phyloP scores from a whole-genome alignment of 2,888 invertebrate species.

The Brachylomia viminalis region DNA sequence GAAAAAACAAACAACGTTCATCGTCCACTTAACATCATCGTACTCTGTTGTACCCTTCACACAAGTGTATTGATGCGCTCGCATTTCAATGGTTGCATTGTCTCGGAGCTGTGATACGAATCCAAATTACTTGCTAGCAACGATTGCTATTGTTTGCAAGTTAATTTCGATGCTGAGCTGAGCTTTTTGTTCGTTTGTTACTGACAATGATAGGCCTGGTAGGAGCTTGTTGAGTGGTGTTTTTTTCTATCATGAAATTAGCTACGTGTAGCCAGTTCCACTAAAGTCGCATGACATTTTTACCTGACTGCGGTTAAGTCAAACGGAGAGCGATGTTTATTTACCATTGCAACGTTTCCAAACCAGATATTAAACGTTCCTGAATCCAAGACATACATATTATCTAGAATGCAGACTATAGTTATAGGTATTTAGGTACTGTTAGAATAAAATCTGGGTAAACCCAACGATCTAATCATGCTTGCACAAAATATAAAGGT shows the following conservation, averaged over 20 bases:
- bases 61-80: slow-evolving; percentile 39
- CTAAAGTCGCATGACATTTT: background rate
- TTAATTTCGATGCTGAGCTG: slow-evolving; percentile 35
- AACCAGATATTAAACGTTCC: background rate
- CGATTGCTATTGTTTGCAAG: slow-evolving; percentile 44
- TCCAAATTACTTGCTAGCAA: slow-evolving; percentile 50
- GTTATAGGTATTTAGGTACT: background rate
- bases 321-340: background rate
- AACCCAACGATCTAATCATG: background rate
- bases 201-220: slow-evolving; percentile 26
- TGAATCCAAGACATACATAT: background rate
- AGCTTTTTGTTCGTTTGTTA: slow-evolving; percentile 30
- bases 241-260: background rate
- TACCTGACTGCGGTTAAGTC: background rate
- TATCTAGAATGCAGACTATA: background rate
- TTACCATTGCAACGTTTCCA: background rate
- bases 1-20: background rate
- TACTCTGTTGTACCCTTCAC: background rate
- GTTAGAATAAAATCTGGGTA: background rate
- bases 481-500: background rate
- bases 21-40: background rate
- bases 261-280: background rate
- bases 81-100: slow-evolving; percentile 56
- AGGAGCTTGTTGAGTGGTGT: background rate
- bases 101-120: slow-evolving; percentile 41